Evolutionary conservation across 92 coral and sea anemone genomes (phyloP).

Genomic region (Muricea muricata): DNA sequence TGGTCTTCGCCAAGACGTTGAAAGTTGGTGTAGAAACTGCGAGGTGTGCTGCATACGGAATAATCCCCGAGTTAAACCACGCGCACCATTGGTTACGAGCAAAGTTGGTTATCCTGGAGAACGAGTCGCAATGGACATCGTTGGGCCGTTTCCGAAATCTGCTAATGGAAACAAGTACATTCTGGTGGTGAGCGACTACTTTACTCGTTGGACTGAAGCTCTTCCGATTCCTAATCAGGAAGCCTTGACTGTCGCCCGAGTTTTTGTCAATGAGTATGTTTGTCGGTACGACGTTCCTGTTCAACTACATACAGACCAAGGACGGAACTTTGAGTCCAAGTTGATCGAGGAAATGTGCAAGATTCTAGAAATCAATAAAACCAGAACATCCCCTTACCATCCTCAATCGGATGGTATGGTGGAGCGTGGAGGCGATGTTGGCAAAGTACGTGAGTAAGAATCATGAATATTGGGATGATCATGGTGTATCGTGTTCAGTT

Average conservation of each 20-base stretch:
- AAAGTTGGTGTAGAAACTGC: background rate
- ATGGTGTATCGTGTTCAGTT: background rate
- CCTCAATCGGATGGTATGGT: constrained; percentile 41
- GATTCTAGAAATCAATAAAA: constrained; percentile 48
- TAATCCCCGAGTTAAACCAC: constrained; percentile 2
- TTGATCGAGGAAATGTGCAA: constrained; percentile 33
- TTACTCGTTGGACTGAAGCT: constrained; percentile 16
- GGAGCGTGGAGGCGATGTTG: constrained; percentile 37
- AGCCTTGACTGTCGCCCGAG: constrained; percentile 19
- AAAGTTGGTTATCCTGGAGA: constrained; percentile 41
- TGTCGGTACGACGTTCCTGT: constrained; percentile 46
- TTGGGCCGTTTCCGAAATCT: constrained; percentile 43
- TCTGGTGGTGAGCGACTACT: constrained; percentile 25
- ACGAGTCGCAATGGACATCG: constrained; percentile 56
- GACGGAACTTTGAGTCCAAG: constrained; percentile 27
- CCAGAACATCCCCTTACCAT: constrained; percentile 50
- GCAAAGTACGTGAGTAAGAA: constrained; percentile 8
- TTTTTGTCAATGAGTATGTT: constrained; percentile 35
- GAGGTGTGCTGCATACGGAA: constrained; percentile 18
- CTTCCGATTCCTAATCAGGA: constrained; percentile 22
- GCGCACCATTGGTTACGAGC: constrained; percentile 22
- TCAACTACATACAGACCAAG: constrained; percentile 51
- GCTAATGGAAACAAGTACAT: constrained; percentile 56
- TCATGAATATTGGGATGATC: constrained; percentile 44
- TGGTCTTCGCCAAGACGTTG: background rate